Evolutionary conservation across 2,888 invertebrate genomes (phyloP).

Genomic region (Acronicta leporina): DNA sequence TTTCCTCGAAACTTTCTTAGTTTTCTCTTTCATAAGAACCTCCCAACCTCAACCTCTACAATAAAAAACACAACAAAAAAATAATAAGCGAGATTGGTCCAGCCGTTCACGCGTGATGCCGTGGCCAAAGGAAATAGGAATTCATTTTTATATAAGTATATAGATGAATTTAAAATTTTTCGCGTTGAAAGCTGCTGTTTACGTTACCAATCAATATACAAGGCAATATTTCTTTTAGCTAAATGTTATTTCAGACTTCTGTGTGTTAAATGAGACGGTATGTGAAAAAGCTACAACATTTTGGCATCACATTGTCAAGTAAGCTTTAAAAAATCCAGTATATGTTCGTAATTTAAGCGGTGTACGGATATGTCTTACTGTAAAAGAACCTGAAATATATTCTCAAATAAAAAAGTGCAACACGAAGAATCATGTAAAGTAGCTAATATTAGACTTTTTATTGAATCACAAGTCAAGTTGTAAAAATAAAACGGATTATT

Average conservation of each 20-base stretch:
- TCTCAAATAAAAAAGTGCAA: constrained; percentile 36
- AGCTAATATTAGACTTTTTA: constrained; percentile 72
- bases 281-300: constrained; percentile 15
- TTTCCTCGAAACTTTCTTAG: too few relatives aligned
- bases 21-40: too few relatives aligned
- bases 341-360: constrained; percentile 33
- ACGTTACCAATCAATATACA: not conserved
- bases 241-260: constrained; percentile 1
- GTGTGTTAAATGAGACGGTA: constrained; percentile 20
- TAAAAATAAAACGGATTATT: constrained; percentile 78
- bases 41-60: too few relatives aligned
- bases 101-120: too few relatives aligned
- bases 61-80: too few relatives aligned
- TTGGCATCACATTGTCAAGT: constrained; percentile 31
- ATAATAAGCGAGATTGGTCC: too few relatives aligned
- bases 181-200: too few relatives aligned
- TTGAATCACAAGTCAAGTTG: constrained; percentile 74
- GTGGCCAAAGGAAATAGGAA: too few relatives aligned
- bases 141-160: too few relatives aligned
- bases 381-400: constrained; percentile 40
- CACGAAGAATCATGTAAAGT: constrained; percentile 42
- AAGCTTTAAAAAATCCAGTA: constrained; percentile 25
- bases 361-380: constrained; percentile 27
- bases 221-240: constrained; percentile 5
- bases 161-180: too few relatives aligned